Conservation (phyloP, 2,113 vertebrate genomes). For the Petrocephalus zakoni region DNA sequence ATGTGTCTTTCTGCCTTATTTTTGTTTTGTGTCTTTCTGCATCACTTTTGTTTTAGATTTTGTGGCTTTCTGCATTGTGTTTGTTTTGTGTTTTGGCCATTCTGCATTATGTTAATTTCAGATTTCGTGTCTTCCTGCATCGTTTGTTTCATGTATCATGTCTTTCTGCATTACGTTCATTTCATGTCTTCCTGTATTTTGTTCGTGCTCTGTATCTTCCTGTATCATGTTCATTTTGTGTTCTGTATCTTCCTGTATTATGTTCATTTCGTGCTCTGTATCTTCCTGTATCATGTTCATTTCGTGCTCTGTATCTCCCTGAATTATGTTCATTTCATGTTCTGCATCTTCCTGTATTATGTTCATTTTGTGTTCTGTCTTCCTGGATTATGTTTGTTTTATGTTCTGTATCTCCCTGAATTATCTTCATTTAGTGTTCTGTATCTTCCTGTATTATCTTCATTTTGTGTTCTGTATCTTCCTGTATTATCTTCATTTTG, state of each 20-base stretch:
- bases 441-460: too few species aligned
- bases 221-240: too few species aligned
- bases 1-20: not conserved
- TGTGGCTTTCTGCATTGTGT: too few species aligned
- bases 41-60: not conserved
- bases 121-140: too few species aligned
- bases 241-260: too few species aligned
- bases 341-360: too few species aligned
- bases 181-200: not conserved
- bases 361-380: too few species aligned
- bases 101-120: not conserved
- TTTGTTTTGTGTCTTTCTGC: not conserved
- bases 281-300: not conserved
- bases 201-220: not conserved
- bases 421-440: too few species aligned
- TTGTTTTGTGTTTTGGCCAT: not conserved
- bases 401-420: not conserved
- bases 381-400: not conserved
- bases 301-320: too few species aligned
- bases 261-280: too few species aligned
- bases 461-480: not conserved
- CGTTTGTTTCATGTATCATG: not conserved
- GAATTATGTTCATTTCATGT: not conserved
- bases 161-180: not conserved
- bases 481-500: not conserved